Evolutionary conservation across 2,888 invertebrate genomes (phyloP), one percentile per base, ranked within the genome.

Genomic region (Drosophila monieri): DNA sequence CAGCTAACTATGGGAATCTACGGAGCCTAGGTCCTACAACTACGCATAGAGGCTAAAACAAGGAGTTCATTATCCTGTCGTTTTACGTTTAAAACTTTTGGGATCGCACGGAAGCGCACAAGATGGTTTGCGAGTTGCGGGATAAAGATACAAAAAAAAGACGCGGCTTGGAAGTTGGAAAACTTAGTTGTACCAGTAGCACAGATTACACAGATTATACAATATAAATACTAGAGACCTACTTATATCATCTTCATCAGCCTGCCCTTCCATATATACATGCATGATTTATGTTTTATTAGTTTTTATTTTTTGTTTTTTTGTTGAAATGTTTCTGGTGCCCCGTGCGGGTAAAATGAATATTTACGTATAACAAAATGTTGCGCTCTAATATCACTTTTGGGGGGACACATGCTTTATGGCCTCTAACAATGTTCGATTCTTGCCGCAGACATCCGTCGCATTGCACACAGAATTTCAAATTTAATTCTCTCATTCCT

Each of bases 361-460:
- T 62, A 72, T 74, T 47, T 53, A 57, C 58, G 65, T 51, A 58
- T 64, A 59, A 56, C 73, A 78, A 80, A 73, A 77, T 85, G 76
- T 81, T 79, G 79, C 85, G 81, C 74, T 79, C 62, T 81, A 85
- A 81, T 81, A 81, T 81, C 81, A 81, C 81, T 83, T 85, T 85
- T 61, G 49, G 64, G 54, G 23, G 75, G 77, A 79, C 80, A 79
- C 80, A 80, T 79, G 79, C 80, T 41, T 41, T 56, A 62, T 81
- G 81, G 81, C 81, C 81, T 81, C 81, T 77, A 55, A 80, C 54
- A 67, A 80, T 65, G 77, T 74, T 76, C 60, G 75, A 73, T 77
- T 53, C 37, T 55, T 61, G 58, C 55, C 44, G 44, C 47, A 39
- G 41, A 56, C 43, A 51, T 32, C 37, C 21, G 21, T 69, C 69